Percentiles rank a stretch among this genome's conserved stretches.
phyloP scores from a whole-genome alignment of 1,140 invertebrate species.

The Plectrocnemia conspersa region DNA sequence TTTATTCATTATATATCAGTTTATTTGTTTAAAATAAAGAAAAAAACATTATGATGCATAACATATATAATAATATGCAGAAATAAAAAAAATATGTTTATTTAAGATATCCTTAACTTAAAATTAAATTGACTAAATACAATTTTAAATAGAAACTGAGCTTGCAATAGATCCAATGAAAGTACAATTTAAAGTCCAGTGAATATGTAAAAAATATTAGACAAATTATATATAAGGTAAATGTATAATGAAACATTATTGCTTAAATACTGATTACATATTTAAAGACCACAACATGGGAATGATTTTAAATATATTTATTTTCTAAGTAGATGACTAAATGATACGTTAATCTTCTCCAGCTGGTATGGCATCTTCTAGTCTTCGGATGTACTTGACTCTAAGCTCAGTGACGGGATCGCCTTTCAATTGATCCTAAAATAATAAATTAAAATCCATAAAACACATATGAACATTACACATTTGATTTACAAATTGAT shows the following conservation, averaged over 20 bases:
- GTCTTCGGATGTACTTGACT: constrained; percentile 90
- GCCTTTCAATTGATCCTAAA: constrained; percentile 92
- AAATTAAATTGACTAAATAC: no score
- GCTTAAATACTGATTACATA: background rate
- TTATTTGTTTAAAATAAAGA: no score
- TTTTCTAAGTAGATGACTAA: background rate
- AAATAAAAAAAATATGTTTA: no score
- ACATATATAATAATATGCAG: no score
- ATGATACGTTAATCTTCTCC: constrained; percentile 82
- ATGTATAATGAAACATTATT: background rate
- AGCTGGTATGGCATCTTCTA: constrained; percentile 96
- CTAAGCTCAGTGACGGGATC: constrained; percentile 91
- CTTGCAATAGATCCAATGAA: no score
- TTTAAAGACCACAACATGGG: background rate
- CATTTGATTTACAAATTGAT: constrained; percentile 9
- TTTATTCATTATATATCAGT: no score
- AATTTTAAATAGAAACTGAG: no score
- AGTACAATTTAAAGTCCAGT: no score
- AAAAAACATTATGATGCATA: no score
- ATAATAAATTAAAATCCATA: constrained; percentile 34
- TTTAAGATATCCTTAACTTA: no score
- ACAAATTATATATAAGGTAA: background rate
- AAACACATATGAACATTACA: background rate
- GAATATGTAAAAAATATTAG: no score
- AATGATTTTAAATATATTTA: background rate